Evolutionary conservation across 2,888 invertebrate species (phyloP).

Genomic region (Corbicula japonica): DNA sequence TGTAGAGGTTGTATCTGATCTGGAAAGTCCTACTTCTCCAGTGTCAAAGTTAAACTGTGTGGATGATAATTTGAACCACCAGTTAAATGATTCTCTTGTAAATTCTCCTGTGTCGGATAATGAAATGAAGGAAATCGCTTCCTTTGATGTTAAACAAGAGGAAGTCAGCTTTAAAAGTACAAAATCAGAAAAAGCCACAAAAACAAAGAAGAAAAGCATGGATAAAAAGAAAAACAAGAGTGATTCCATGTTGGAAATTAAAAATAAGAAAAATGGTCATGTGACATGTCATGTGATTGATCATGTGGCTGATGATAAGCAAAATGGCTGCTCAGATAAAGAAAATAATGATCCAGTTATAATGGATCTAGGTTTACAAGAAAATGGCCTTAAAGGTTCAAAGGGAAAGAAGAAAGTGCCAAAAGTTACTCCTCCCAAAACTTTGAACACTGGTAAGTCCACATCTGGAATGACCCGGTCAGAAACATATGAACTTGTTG

Average conservation of each 20-base stretch:
- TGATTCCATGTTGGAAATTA: constrained; percentile 45
- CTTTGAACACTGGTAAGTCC: constrained; percentile 41
- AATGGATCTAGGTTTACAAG: constrained; percentile 33
- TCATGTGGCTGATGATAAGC: not conserved
- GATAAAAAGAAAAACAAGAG: constrained; percentile 53
- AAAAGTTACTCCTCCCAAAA: constrained; percentile 54
- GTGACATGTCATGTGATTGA: constrained; percentile 1
- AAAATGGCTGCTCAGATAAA: constrained; percentile 37
- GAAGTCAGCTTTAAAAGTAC: constrained; percentile 43
- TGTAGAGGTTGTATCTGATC: constrained; percentile 37
- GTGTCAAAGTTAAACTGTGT: constrained; percentile 46
- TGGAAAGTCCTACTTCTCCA: constrained; percentile 31
- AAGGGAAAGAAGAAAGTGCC: constrained; percentile 30
- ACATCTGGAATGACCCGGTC: constrained; percentile 57
- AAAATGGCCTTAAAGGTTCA: constrained; percentile 36
- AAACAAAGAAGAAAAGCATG: constrained; percentile 43
- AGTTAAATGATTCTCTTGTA: constrained; percentile 49
- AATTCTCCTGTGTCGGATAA: constrained; percentile 41
- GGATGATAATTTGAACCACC: constrained; percentile 57
- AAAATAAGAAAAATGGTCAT: constrained; percentile 63
- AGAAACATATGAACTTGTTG: constrained; percentile 64
- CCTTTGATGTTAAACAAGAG: constrained; percentile 37
- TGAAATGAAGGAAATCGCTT: constrained; percentile 34
- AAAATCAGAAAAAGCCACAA: constrained; percentile 44
- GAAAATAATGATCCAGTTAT: constrained; percentile 62